Evolutionary conservation across 2,888 invertebrate genomes (phyloP), one percentile per base, ranked within the genome.

Genomic region (Unio pictorum): DNA sequence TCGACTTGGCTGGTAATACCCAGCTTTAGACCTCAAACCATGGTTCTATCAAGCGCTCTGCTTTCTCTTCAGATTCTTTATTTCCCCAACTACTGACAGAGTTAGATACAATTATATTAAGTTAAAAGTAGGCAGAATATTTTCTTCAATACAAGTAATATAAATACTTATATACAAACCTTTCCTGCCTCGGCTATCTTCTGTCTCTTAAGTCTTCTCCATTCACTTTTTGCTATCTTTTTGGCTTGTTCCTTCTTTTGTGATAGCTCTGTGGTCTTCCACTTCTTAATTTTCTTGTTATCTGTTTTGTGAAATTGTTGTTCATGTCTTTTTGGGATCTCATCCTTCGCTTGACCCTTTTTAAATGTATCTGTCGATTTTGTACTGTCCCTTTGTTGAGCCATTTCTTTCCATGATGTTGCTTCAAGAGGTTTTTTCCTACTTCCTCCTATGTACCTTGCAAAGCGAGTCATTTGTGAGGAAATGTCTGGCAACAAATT

Each of bases 381-480:
- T 62, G 57, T 64, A 59, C 55, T 68, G 56, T 54, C 34, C 45
- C 64, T 64, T 60, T 69, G 64, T 70, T 67, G 60, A 59, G 28
- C 18, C 70, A 84, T 65, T 11, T 82, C 80, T 55, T 68, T 67
- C 85, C 85, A 85, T 30, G 69, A 63, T 15, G 82, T 71, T 15
- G 81, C 82, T 56, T 84, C 81, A 34, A 70, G 72, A 1, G 78
- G 75, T 54, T 75, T 76, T 62, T 83, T 86, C 54, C 78, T 76
- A 57, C 79, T 81, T 26, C 81, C 76, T 20, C 69, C 68, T 15
- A 75, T 70, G 26, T 74, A 72, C 68, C 81, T 75, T 11, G 85
- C 83, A 78, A 76, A 85, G 63, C 85, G 73, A 61, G 85, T 85
- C 85, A 86, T 86, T 64, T 69, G 30, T 26, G n/a, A 28, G 11